Evolutionary conservation across 1,140 invertebrate species (phyloP), one percentile per base, ranked within the genome.

Genomic region (Pseudomyrmex cubaensis): DNA sequence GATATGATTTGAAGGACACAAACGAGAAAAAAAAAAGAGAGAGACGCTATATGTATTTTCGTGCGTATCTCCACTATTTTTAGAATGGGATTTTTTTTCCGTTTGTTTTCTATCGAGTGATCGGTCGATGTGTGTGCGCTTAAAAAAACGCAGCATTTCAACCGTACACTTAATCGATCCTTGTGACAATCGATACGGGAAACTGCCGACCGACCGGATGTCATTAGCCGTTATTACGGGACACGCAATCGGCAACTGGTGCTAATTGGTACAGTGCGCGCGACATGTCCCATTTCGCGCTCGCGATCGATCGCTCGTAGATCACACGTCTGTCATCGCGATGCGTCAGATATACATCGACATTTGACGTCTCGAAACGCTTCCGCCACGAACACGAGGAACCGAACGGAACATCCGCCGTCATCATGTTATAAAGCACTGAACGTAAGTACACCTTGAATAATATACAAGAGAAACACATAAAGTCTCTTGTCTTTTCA

Each of bases 211-310:
- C 50, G 9, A 52, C 52, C 61, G 22, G 25, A 59, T 54, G 5
- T 7, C 50, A 66, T 77, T 69, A 77, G 20, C 22, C 66, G 22
- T 70, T 59, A 78, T 48, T 25, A 70, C 44, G 35, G 46, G n/a
- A 17, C 12, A 20, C 22, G 61, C 48, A 50, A 22, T 62, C 62
- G 57, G 22, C 76, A 80, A 78, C 64, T 20, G 66, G 76, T 70
- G 64, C 54, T 78, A 67, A 80, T 70, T 80, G 76, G 15, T 48
- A 59, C 17, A 70, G 54, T 78, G 57, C 70, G 59, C 56, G 44
- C 50, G 52, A 72, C 56, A 80, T 72, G 66, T 59, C 54, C 64
- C 64, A 70, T 70, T 78, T 78, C 66, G 76, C 44, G 59, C n/a
- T 72, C 57, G 15, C 66, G n/a, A 70, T 61, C 54, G 76, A 67